Conservation (phyloP, 2,113 vertebrate species). For the Gnathochromis pfefferi region DNA sequence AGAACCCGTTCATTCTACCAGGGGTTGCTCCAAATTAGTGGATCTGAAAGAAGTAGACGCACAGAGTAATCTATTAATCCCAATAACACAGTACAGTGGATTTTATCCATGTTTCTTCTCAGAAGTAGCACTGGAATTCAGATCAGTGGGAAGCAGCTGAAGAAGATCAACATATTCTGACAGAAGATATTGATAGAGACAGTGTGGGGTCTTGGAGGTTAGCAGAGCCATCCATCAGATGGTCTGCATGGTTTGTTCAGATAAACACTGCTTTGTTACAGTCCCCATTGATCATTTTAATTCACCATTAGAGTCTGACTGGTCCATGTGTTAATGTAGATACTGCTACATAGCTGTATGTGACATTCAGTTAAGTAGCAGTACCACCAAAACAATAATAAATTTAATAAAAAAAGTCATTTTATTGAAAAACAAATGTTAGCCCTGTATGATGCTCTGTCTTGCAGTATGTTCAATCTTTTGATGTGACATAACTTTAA, state of each 20-base stretch:
- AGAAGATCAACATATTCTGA: not conserved
- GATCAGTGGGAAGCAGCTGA: not conserved
- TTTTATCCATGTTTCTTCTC: not conserved
- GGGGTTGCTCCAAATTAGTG: not conserved
- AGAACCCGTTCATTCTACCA: not conserved
- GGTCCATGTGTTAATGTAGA: not conserved
- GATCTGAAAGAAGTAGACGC: not conserved
- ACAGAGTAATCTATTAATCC: not conserved
- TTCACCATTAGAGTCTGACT: not conserved
- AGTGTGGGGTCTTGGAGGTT: not conserved
- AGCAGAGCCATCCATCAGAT: not conserved
- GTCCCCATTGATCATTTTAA: not conserved
- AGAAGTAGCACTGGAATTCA: not conserved
- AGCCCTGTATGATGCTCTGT: not conserved
- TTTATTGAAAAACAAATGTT: not conserved
- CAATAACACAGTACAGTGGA: not conserved
- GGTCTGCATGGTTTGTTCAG: not conserved
- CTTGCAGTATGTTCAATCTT: not conserved
- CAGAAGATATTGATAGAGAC: not conserved
- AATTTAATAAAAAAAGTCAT: fast-evolving
- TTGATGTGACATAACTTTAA: not conserved
- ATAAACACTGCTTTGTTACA: not conserved
- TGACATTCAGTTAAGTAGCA: not conserved
- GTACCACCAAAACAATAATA: not conserved
- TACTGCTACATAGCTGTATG: not conserved